Base-by-base conservation (phyloP, 2,113 vertebrate species). In the Symphodus melops region DNA sequence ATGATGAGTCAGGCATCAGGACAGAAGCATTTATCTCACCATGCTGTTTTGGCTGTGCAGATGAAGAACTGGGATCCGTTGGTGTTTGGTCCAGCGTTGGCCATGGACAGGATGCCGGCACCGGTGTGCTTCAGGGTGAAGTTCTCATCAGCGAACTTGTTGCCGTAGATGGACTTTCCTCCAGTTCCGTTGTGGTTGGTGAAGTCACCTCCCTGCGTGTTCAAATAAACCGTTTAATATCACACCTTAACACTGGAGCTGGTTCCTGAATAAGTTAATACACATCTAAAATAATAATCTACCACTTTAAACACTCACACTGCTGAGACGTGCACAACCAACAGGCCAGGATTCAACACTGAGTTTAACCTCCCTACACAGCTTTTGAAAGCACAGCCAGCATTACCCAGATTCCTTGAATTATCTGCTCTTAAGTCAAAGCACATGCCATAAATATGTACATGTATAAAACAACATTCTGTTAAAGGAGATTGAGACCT, bases 1-100 rank as follows among this genome's bases (percentile, higher is more conserved):
- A 44, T 12, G 3, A 14, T 25, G 42, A 44, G 1, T 44, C 42
- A 44, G 2, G 42, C 3, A 12, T 3, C 12, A 1, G 12, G 42
- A 12, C 3, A 13, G 13, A 13, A 14, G 42, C 44, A 3, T 20
- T 41, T 33, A 33, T 33, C 95, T 96, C 73, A 98, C 98, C 98
- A 99, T 0, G 76, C 0, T 0, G 98, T 98, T 37, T 89, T 67
- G 0, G 1, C 92, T 9, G 97, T 99, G 87, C 97, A 99, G 94
- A 99, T 97, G 86, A 99, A 99, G 90, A 99, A 99, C 93, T 99
- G 98, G 52, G 97, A 99, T 0, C 97, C 98, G 0, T 99, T 99
- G 0, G 97, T 98, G 94, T 98, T 95, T 17, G 97, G 92, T 0
- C 98, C 98, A 0, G 97, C 97, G 0, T 99, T 99, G 68, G 97